These are phyloP conservation scores for Psylliodes chrysocephalus DNA, from an alignment of 2,888 invertebrate species.

Conservation along the genomic window DNA sequence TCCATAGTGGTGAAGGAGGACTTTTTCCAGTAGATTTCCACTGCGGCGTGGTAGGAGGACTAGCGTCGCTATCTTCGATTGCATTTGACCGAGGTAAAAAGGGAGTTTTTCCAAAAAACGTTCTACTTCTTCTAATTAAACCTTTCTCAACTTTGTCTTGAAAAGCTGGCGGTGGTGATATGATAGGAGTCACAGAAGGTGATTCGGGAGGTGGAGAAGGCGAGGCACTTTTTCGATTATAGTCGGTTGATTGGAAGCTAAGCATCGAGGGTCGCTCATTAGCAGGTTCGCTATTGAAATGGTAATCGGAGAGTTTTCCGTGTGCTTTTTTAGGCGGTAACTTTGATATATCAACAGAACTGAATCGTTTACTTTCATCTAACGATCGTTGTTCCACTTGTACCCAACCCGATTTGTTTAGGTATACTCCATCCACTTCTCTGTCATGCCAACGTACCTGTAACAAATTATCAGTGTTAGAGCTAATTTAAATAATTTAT, in stretches of 20 bases:
- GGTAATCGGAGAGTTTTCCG: conserved; percentile 67
- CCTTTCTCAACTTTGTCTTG: conserved; percentile 65
- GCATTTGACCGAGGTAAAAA: conserved; percentile 68
- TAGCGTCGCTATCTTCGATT: conserved; percentile 67
- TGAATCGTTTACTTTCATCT: conserved; percentile 62
- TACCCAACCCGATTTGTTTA: conserved; percentile 70
- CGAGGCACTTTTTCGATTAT: conserved; percentile 58
- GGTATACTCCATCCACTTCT: conserved; percentile 70
- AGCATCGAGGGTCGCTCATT: conserved; percentile 24
- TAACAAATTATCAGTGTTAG: no score
- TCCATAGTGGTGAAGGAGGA: conserved; percentile 50
- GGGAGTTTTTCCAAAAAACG: conserved; percentile 65
- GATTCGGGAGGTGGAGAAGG: conserved; percentile 67
- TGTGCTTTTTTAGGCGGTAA: conserved; percentile 55
- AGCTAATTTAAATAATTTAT: no score
- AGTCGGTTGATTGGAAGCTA: conserved; percentile 45
- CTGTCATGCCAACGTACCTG: conserved; percentile 65
- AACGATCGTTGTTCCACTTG: conserved; percentile 69
- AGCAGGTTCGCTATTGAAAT: conserved; percentile 64
- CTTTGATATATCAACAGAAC: not conserved
- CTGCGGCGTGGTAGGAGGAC: conserved; percentile 65
- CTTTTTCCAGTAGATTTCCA: conserved; percentile 20
- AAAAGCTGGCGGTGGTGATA: conserved; percentile 77
- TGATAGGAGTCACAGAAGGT: conserved; percentile 73
- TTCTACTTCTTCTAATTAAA: conserved; percentile 49